phyloP scores from a whole-genome alignment of 2,797 vertebrate species.

The Gymnopithys bicolor region DNA sequence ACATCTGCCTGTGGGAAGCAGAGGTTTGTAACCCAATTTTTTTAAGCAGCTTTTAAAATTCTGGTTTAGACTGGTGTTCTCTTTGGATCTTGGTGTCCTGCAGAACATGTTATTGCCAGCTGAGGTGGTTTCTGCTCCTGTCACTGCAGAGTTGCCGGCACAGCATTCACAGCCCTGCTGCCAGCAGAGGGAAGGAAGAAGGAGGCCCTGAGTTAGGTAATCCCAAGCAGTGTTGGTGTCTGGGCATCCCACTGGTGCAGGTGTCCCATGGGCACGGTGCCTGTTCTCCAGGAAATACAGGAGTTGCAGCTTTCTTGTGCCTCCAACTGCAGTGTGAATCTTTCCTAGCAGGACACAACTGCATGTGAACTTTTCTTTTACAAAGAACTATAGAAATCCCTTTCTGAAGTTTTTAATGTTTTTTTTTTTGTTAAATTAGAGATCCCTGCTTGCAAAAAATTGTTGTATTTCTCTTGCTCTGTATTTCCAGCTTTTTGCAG shows the following conservation, averaged over 20 bases:
- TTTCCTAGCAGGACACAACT: not conserved
- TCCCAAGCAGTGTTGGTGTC: not conserved
- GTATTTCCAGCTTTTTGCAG: not conserved
- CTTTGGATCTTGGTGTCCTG: not conserved
- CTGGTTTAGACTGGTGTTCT: not conserved
- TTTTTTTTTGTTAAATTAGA: not conserved
- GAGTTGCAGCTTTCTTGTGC: not conserved
- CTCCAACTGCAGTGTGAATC: not conserved
- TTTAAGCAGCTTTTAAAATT: not conserved
- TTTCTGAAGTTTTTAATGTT: not conserved
- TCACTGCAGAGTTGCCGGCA: not conserved
- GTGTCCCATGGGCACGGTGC: accelerated
- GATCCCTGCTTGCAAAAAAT: not conserved
- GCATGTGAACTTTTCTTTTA: not conserved
- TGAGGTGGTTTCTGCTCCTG: not conserved
- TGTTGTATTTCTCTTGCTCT: not conserved
- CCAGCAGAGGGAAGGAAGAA: not conserved
- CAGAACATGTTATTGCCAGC: not conserved
- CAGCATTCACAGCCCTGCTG: not conserved
- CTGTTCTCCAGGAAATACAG: not conserved
- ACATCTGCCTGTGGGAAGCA: not conserved
- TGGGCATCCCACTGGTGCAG: not conserved
- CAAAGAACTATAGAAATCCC: not conserved
- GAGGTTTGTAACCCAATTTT: not conserved
- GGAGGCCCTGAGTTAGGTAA: not conserved